Conservation (phyloP, 1,140 invertebrate genomes). For the Megalopta genalis region DNA sequence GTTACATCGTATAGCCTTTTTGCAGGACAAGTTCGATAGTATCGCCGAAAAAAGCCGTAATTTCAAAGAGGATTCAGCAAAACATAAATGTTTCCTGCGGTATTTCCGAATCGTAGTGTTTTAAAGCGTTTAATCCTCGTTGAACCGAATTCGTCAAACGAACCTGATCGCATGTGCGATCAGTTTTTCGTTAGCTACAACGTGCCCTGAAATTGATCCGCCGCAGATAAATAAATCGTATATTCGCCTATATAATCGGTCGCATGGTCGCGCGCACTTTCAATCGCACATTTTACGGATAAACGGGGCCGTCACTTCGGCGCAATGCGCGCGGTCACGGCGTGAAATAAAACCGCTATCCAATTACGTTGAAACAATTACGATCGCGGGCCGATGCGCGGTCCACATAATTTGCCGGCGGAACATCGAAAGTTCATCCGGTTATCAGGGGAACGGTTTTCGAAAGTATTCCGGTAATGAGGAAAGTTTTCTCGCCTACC, state of each 20-base stretch:
- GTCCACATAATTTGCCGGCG: slow-evolving; percentile 17
- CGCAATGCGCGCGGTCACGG: not conserved
- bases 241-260: not conserved
- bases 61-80: too few relatives aligned
- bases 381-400: not conserved
- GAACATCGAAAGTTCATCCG: slow-evolving; percentile 47
- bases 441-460: slow-evolving; percentile 50
- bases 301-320: not conserved
- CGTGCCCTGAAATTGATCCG: not conserved
- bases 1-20: too few relatives aligned
- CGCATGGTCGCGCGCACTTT: not conserved
- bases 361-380: slow-evolving; percentile 37
- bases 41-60: too few relatives aligned
- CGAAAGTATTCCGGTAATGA: slow-evolving; percentile 58
- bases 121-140: too few relatives aligned
- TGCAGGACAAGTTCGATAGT: too few relatives aligned
- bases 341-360: slow-evolving; percentile 29
- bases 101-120: too few relatives aligned
- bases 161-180: too few relatives aligned
- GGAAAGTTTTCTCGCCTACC: slow-evolving; percentile 42
- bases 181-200: not conserved
- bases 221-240: not conserved
- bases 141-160: too few relatives aligned
- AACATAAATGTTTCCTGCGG: too few relatives aligned
- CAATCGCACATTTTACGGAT: not conserved